phyloP scores from a whole-genome alignment of 2,113 vertebrate genomes.

The Melospiza melodia region DNA sequence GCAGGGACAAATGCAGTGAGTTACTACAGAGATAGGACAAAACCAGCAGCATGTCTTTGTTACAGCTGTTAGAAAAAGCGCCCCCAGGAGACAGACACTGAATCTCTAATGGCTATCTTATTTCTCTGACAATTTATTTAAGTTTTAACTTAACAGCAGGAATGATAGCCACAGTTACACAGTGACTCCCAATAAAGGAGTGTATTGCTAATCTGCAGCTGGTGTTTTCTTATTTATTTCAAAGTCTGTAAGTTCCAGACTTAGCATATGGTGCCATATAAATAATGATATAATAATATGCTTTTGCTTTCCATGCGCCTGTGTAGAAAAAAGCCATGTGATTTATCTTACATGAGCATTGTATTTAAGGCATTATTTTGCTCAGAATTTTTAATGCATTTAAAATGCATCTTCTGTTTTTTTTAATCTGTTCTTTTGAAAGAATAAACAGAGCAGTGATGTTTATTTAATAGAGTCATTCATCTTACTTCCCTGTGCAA shows the following conservation, averaged over 20 bases:
- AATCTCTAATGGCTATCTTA: constrained; percentile 67
- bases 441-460: constrained; percentile 57
- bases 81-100: constrained; percentile 62
- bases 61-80: constrained; percentile 61
- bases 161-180: constrained; percentile 55
- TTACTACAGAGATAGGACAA: constrained; percentile 54
- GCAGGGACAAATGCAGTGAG: constrained; percentile 59
- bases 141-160: constrained; percentile 66
- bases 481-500: constrained; percentile 49
- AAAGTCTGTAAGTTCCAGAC: constrained; percentile 61
- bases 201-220: constrained; percentile 56
- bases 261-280: constrained; percentile 69
- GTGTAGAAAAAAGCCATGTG: constrained; percentile 20
- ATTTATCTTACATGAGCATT: constrained; percentile 46
- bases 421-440: constrained; percentile 50
- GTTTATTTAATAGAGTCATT: constrained; percentile 62
- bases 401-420: constrained; percentile 48
- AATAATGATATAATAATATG: constrained; percentile 69
- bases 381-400: constrained; percentile 46
- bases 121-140: constrained; percentile 69
- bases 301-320: constrained; percentile 37
- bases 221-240: constrained; percentile 69
- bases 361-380: constrained; percentile 56
- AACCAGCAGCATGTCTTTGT: constrained; percentile 60
- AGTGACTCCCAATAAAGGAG: constrained; percentile 58